Percentiles rank a stretch among this genome's conserved stretches.
These are phyloP conservation scores for Callaeas wilsoni DNA, from an alignment of 2,113 vertebrate genomes.

Conservation along the genomic window DNA sequence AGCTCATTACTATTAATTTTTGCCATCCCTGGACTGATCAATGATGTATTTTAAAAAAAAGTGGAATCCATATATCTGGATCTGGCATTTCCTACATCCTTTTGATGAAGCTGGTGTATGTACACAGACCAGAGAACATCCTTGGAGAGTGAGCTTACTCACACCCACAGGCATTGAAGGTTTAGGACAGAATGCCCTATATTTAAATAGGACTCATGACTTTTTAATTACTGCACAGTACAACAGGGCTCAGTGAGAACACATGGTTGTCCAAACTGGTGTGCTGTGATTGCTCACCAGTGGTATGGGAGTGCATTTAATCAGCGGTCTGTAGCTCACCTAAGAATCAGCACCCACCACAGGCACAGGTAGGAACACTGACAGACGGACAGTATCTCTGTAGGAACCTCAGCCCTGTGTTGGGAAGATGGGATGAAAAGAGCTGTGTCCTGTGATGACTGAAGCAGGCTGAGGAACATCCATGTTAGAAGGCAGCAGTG, in stretches of 20 bases:
- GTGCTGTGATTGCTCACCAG: background rate
- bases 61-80: slow-evolving; percentile 25
- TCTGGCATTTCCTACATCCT: slow-evolving; percentile 37
- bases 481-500: background rate
- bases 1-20: slow-evolving; percentile 72
- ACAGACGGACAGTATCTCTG: background rate
- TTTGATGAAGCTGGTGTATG: slow-evolving; percentile 4
- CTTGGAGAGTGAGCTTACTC: background rate
- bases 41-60: slow-evolving; percentile 25
- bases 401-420: background rate
- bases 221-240: slow-evolving; percentile 39
- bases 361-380: background rate
- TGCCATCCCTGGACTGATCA: slow-evolving; percentile 60
- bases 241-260: slow-evolving; percentile 8
- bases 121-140: background rate
- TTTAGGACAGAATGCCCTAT: slow-evolving; percentile 37
- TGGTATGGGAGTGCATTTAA: background rate
- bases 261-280: background rate
- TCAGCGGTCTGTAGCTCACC: background rate
- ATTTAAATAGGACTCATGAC: slow-evolving; percentile 51
- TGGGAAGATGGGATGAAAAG: background rate
- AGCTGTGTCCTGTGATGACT: background rate
- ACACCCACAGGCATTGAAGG: background rate
- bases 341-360: background rate
- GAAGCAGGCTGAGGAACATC: background rate